Evolutionary conservation across 2,797 vertebrate genomes (phyloP).

Genomic region (Poecilia velifera): DNA sequence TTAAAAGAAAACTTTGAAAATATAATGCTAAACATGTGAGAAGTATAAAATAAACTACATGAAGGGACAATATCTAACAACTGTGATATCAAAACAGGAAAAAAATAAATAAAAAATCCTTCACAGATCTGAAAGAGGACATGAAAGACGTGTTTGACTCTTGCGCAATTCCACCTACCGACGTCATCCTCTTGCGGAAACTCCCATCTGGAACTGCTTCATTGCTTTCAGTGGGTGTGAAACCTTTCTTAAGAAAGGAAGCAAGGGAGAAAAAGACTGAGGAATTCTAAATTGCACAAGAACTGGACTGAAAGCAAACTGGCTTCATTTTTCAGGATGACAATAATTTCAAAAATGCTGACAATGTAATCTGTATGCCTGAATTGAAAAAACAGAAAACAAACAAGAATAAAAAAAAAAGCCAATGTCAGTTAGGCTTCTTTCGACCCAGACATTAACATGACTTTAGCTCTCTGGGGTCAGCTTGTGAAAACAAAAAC

Average conservation of each 20-base stretch:
- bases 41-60: neutral
- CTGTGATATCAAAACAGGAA: neutral
- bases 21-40: neutral
- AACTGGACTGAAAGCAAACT: neutral
- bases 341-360: conserved; percentile 2
- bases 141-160: neutral
- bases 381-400: neutral
- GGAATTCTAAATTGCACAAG: conserved; percentile 35
- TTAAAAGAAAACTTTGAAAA: neutral
- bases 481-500: neutral
- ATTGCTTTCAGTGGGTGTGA: conserved; percentile 4
- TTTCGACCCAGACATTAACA: neutral
- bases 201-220: neutral
- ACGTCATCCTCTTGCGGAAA: neutral
- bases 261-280: conserved; percentile 12
- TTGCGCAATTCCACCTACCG: neutral
- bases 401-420: neutral
- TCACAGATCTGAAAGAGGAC: neutral
- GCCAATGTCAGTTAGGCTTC: neutral
- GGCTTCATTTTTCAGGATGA: neutral
- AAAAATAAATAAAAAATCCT: too few relatives aligned
- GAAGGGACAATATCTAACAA: too few relatives aligned
- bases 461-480: neutral
- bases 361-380: neutral
- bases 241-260: neutral